These are phyloP conservation scores for Abrostola tripartita DNA, from an alignment of 2,888 invertebrate species.

Conservation along the genomic window DNA sequence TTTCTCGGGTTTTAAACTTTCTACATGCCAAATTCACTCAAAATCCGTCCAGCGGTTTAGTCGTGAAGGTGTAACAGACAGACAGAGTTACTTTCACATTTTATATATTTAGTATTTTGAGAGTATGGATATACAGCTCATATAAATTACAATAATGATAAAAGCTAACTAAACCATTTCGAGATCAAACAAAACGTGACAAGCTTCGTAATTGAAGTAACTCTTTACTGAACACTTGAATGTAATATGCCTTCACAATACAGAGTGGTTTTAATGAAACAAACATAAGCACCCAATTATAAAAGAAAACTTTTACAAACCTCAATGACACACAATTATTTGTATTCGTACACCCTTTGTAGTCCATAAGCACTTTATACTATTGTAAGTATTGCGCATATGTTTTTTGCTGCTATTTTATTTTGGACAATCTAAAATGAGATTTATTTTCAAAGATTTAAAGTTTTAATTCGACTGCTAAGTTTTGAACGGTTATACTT, in stretches of 20 bases:
- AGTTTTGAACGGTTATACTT: neutral
- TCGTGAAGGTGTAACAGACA: no score
- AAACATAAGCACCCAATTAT: constrained; percentile 63
- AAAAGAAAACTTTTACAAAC: constrained; percentile 56
- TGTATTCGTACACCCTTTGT: constrained; percentile 49
- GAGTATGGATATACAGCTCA: no score
- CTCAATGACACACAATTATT: constrained; percentile 75
- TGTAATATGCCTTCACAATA: constrained; percentile 50
- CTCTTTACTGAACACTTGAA: constrained; percentile 38
- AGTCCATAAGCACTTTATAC: constrained; percentile 66
- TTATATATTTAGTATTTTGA: no score
- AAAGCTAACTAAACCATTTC: neutral
- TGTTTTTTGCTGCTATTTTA: constrained; percentile 60
- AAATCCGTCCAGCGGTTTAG: no score
- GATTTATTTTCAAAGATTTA: rapidly evolving
- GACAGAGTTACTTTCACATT: no score
- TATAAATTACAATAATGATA: neutral
- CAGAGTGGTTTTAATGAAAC: constrained; percentile 57
- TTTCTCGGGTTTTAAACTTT: no score
- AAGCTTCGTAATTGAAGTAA: constrained; percentile 36
- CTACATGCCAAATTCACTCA: no score
- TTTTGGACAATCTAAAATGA: neutral
- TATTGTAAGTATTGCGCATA: constrained; percentile 73
- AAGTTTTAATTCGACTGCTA: neutral
- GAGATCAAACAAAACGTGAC: constrained; percentile 15